Evolutionary conservation across 1,140 invertebrate species (phyloP).

Genomic region (Samia ricini): DNA sequence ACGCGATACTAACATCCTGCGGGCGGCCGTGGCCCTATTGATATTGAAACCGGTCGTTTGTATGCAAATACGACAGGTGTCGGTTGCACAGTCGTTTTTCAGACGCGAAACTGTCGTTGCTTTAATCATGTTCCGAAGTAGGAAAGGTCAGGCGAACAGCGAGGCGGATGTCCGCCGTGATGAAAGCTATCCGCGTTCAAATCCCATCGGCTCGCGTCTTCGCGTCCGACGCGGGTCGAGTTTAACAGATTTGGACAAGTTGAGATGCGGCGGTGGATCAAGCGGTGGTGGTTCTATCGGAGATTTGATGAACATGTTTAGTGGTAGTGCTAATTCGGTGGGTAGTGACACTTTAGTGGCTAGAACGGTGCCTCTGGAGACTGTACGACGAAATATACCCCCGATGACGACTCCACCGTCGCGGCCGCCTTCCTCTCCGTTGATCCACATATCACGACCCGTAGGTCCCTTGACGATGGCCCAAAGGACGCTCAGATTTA

Average conservation of each 20-base stretch:
- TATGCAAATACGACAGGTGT: conserved; percentile 69
- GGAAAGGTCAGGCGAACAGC: conserved; percentile 60
- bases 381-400: conserved; percentile 78
- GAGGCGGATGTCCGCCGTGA: conserved; percentile 65
- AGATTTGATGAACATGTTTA: conserved; percentile 88
- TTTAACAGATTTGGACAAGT: conserved; percentile 84
- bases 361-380: conserved; percentile 83
- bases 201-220: conserved; percentile 54
- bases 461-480: conserved; percentile 78
- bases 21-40: conserved; percentile 71
- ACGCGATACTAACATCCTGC: conserved; percentile 67
- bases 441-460: conserved; percentile 58
- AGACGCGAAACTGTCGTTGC: conserved; percentile 36
- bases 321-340: conserved; percentile 83
- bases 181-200: conserved; percentile 39
- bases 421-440: conserved; percentile 61
- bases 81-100: conserved; percentile 45
- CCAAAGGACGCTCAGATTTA: conserved; percentile 82
- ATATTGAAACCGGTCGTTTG: conserved; percentile 54
- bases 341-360: conserved; percentile 82
- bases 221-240: conserved; percentile 83
- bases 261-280: conserved; percentile 74
- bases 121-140: conserved; percentile 53
- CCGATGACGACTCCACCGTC: conserved; percentile 55
- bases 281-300: conserved; percentile 84